Base-by-base conservation (phyloP, 2,888 invertebrate genomes). In the Fragum fragum region DNA sequence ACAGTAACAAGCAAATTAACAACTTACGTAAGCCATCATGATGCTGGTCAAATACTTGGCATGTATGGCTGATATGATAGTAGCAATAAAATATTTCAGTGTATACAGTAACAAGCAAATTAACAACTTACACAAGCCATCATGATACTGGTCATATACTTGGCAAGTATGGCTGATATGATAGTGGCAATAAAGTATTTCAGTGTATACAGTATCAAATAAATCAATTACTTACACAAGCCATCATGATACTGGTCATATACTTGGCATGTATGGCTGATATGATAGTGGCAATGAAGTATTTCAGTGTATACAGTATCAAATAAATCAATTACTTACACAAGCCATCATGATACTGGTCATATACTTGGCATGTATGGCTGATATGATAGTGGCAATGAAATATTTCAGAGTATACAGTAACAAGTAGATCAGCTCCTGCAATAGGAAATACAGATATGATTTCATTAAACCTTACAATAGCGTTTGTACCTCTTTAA, bases 401-500 rank as follows among this genome's bases (percentile, higher is more conserved):
- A 81, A 69, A 52, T 78, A 74, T 63, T 85, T 85, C 69, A 85
- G 57, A 23, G 77, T 66, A 53, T 85, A 85, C 3, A 85, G n/a
- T 28, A 85, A 55, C 47, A 81, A 53, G 59, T 79, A 85, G 18
- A 85, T 70, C 42, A 85, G 29, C 61, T 85, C 85, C 85, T 85
- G 79, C 59, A 82, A 77, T n/a, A n/a, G n/a, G n/a, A n/a, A n/a
- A n/a, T n/a, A n/a, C n/a, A n/a, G n/a, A n/a, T n/a, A n/a, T n/a
- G n/a, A n/a, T n/a, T n/a, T n/a, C n/a, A n/a, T n/a, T n/a, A n/a
- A n/a, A n/a, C n/a, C n/a, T n/a, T n/a, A n/a, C n/a, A n/a, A n/a
- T n/a, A n/a, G n/a, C n/a, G n/a, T n/a, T n/a, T n/a, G n/a, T n/a
- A n/a, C n/a, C n/a, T n/a, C n/a, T n/a, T n/a, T n/a, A n/a, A n/a